A percentile compares a stretch with the other conserved stretches of the same genome.
phyloP scores from a whole-genome alignment of 2,113 vertebrate genomes.

The Chloropsis cyanopogon region DNA sequence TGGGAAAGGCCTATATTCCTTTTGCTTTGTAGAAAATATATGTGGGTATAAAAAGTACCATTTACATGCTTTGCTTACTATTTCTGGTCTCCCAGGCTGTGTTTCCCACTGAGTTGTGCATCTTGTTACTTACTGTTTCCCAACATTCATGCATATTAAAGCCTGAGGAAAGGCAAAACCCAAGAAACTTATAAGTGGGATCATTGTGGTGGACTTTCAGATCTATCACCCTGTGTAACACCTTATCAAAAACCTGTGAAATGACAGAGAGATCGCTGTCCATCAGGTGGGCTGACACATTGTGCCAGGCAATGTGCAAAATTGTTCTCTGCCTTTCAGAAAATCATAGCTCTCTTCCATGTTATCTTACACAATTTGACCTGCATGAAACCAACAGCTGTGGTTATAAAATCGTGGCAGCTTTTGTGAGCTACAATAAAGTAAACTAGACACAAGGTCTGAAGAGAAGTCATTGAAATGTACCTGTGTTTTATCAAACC shows the following conservation, averaged over 20 bases:
- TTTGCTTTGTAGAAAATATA: neutral
- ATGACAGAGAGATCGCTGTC: neutral
- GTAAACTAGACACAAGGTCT: neutral
- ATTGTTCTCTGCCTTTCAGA: neutral
- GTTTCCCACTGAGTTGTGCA: slow-evolving; percentile 1
- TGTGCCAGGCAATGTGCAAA: neutral
- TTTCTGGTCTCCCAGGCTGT: slow-evolving; percentile 1
- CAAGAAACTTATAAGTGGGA: neutral
- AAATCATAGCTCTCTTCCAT: neutral
- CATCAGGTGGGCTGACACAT: neutral
- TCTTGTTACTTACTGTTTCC: slow-evolving; percentile 21
- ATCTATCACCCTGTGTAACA: neutral
- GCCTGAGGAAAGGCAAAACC: neutral
- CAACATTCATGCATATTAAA: neutral
- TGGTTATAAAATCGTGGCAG: neutral
- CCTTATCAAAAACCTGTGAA: neutral
- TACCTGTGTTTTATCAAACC: neutral
- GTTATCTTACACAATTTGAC: neutral
- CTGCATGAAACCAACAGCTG: neutral
- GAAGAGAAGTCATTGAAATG: neutral
- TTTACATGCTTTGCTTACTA: neutral
- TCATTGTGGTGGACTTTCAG: neutral
- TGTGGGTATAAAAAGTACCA: neutral
- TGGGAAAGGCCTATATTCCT: neutral
- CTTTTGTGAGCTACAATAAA: neutral